These are phyloP conservation scores for Ormyrus thymus DNA, from an alignment of 2,888 invertebrate species.

Conservation along the genomic window DNA sequence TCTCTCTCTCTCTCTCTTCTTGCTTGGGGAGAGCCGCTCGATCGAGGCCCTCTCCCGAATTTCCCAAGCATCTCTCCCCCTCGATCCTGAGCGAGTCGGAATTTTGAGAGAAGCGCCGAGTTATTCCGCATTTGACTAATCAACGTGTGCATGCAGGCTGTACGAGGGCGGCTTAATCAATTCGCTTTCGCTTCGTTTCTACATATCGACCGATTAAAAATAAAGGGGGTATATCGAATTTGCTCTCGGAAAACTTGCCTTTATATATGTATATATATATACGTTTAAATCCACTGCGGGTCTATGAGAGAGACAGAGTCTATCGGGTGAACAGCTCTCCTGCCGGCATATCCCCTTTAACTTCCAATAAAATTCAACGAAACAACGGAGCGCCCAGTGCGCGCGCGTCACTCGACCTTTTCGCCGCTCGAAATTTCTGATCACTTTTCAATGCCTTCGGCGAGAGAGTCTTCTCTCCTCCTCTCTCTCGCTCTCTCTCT, in stretches of 20 bases:
- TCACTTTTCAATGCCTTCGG: not conserved
- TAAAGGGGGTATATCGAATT: too few species aligned
- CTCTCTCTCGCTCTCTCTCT: not conserved
- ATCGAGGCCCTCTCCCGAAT: constrained; percentile 33
- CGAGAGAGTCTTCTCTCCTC: not conserved
- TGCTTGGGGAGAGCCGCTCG: constrained; percentile 14
- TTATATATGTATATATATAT: too few species aligned
- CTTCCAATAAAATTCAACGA: constrained; percentile 30
- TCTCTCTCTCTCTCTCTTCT: not conserved
- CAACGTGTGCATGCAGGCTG: not conserved
- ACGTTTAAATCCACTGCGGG: not conserved
- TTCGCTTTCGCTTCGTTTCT: not conserved
- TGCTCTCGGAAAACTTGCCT: too few species aligned
- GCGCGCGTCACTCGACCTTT: not conserved
- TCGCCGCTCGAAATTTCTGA: not conserved
- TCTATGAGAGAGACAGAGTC: not conserved
- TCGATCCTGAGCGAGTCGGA: not conserved
- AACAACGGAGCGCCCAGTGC: constrained; percentile 5
- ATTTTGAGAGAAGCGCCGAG: not conserved
- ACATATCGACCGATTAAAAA: not conserved
- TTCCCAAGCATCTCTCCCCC: not conserved
- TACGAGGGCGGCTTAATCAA: not conserved
- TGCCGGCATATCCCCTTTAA: constrained; percentile 34
- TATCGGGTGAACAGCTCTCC: not conserved
- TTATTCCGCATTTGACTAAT: constrained; percentile 9